Percentiles rank a stretch among this genome's conserved stretches.
Conservation (phyloP, 92 coral and sea anemone species). For the Epizoanthus rinbou region DNA sequence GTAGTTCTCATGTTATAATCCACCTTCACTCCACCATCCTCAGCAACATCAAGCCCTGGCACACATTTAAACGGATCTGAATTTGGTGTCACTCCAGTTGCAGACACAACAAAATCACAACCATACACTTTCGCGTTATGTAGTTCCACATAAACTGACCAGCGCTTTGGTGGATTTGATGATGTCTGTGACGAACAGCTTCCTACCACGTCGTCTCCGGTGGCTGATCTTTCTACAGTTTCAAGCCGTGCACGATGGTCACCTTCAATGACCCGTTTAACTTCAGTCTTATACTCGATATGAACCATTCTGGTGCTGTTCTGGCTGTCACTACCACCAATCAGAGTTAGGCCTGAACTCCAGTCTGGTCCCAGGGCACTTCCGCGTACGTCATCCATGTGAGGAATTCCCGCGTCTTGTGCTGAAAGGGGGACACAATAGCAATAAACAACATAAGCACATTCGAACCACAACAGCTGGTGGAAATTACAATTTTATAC, state of each 20-base stretch:
- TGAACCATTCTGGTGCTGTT: conserved; percentile 53
- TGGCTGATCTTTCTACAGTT: conserved; percentile 37
- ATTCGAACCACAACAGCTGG: background rate
- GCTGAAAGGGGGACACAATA: background rate
- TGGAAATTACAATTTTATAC: background rate
- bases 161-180: conserved; percentile 8
- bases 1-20: conserved; percentile 80
- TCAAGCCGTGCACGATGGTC: conserved; percentile 40
- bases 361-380: conserved; percentile 96
- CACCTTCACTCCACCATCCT: conserved; percentile 89
- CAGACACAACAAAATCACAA: conserved; percentile 91
- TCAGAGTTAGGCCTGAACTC: conserved; percentile 75
- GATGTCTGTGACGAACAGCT: background rate
- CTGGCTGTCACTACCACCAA: conserved; percentile 40
- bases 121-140: conserved; percentile 81
- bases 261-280: conserved; percentile 60
- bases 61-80: conserved; percentile 61
- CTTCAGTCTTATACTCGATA: conserved; percentile 77
- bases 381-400: conserved; percentile 49
- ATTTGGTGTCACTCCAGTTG: conserved; percentile 92
- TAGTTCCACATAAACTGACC: conserved; percentile 83
- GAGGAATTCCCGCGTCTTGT: background rate
- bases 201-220: conserved; percentile 1
- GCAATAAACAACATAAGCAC: background rate
- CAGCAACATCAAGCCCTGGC: conserved; percentile 69